Conservation (phyloP, 23 tunicate species). For the Ciona savignyi region DNA sequence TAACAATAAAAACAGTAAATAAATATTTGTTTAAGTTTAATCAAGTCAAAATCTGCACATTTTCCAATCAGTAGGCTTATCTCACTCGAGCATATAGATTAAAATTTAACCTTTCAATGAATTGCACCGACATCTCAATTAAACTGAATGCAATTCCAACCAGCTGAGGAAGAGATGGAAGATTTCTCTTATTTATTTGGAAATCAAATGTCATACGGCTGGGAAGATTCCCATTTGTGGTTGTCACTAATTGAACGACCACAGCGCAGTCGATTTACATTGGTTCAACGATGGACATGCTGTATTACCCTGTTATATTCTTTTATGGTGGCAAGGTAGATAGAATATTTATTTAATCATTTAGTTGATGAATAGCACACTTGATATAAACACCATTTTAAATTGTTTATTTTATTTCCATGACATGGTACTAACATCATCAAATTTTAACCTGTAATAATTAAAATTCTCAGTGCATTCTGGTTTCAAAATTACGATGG, state of each 20-base stretch:
- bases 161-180: slow-evolving; percentile 93
- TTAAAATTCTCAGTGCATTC: slow-evolving; percentile 80
- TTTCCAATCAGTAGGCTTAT: no score
- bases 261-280: slow-evolving; percentile 62
- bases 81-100: no score
- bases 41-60: no score
- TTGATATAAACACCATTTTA: neutral
- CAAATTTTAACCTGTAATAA: no score
- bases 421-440: no score
- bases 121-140: no score
- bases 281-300: slow-evolving; percentile 87
- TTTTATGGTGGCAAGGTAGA: slow-evolving; percentile 78
- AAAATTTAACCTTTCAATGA: no score
- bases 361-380: neutral
- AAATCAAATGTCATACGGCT: slow-evolving; percentile 71
- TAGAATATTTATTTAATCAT: neutral
- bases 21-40: no score
- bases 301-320: slow-evolving; percentile 56
- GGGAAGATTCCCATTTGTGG: slow-evolving; percentile 97
- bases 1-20: no score
- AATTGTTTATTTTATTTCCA: neutral
- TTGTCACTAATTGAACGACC: slow-evolving; percentile 85
- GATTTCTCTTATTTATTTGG: slow-evolving; percentile 79
- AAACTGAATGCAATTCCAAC: no score
- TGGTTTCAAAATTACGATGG: slow-evolving; percentile 88